Conservation (phyloP, 2,113 vertebrate species). For the Zosterops borbonicus region DNA sequence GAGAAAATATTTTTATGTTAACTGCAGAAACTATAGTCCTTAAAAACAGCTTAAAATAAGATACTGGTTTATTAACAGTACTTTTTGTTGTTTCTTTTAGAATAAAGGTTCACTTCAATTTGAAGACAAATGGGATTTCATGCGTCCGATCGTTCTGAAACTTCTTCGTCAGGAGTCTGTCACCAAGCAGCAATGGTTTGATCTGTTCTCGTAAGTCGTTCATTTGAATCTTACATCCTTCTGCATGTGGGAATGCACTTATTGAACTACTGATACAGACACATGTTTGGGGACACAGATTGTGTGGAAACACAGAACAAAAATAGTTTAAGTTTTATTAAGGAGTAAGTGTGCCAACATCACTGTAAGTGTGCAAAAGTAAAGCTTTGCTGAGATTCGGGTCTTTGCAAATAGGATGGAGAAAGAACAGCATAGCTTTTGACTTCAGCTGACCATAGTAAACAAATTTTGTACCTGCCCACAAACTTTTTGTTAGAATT, state of each 20-base stretch:
- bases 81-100: constrained; percentile 55
- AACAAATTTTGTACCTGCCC: background rate
- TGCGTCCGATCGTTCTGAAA: constrained; percentile 97
- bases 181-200: constrained; percentile 98
- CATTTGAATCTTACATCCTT: background rate
- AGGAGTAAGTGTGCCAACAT: background rate
- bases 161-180: constrained; percentile 97
- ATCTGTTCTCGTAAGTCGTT: constrained; percentile 94
- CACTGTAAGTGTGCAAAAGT: background rate
- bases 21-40: background rate
- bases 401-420: background rate
- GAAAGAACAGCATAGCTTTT: background rate
- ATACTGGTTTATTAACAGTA: background rate
- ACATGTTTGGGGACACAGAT: background rate
- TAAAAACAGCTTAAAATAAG: background rate
- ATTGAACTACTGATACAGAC: background rate
- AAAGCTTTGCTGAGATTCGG: background rate
- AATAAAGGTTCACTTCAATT: constrained; percentile 99
- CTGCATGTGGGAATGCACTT: constrained; percentile 33
- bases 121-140: constrained; percentile 99
- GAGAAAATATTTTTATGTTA: background rate
- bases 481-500: background rate
- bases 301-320: background rate
- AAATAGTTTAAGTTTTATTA: background rate
- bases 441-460: background rate